Conservation (phyloP, 2,797 vertebrate species). For the Antrozous pallidus region DNA sequence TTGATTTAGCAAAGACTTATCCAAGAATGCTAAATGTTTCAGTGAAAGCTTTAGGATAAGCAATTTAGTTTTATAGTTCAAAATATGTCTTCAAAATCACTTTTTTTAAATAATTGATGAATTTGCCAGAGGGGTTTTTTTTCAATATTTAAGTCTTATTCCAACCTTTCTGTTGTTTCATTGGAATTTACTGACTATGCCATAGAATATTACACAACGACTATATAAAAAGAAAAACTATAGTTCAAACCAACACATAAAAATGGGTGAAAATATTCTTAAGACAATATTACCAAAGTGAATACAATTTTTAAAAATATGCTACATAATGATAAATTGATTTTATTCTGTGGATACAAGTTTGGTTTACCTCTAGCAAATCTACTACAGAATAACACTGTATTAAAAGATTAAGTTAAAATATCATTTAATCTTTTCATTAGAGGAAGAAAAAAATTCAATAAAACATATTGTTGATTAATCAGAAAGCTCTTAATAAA, state of each 20-base stretch:
- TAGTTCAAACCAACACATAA: not conserved
- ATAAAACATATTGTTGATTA: constrained; percentile 36
- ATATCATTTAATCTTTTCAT: constrained; percentile 56
- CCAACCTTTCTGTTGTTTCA: not conserved
- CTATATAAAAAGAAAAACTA: not conserved
- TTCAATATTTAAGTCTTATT: not conserved
- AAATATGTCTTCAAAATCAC: too few species aligned
- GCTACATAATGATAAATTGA: not conserved
- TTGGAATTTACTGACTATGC: not conserved
- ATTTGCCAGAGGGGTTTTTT: not conserved
- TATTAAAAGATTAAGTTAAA: constrained; percentile 54
- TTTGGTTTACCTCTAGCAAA: constrained; percentile 13
- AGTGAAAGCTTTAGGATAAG: too few species aligned
- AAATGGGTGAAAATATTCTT: not conserved
- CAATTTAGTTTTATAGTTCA: too few species aligned
- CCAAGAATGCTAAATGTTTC: too few species aligned
- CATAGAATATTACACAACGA: not conserved
- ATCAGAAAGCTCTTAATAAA: constrained; percentile 58
- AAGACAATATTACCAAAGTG: not conserved
- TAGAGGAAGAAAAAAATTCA: constrained; percentile 45
- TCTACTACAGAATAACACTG: constrained; percentile 10
- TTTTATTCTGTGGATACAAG: not conserved
- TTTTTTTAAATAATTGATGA: not conserved
- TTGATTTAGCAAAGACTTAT: too few species aligned
- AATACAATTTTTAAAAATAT: not conserved